phyloP scores from a whole-genome alignment of 2,113 vertebrate genomes.

The Chaenocephalus aceratus region DNA sequence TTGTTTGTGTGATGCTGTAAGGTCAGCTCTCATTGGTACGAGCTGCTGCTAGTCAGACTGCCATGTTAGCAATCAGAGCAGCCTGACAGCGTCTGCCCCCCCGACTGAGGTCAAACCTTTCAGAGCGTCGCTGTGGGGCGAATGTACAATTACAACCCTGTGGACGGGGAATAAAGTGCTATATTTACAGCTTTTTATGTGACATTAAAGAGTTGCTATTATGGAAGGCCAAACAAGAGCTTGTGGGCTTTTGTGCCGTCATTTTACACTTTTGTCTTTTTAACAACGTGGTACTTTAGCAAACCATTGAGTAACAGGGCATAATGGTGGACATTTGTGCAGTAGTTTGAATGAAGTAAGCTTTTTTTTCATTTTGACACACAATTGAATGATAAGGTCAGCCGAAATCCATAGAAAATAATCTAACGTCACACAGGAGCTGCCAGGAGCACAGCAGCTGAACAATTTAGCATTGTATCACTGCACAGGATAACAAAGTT shows the following conservation, averaged over 20 bases:
- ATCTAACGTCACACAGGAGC: not conserved
- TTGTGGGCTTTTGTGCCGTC: not conserved
- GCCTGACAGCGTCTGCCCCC: conserved; percentile 25
- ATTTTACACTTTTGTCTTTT: not conserved
- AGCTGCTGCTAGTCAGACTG: conserved; percentile 43
- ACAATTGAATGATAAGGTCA: not conserved
- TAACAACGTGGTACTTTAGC: not conserved
- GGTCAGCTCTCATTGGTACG: conserved; percentile 49
- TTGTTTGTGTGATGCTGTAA: conserved; percentile 32
- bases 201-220: conserved; percentile 6
- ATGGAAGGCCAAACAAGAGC: not conserved
- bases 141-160: conserved; percentile 43
- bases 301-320: not conserved
- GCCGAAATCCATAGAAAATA: not conserved
- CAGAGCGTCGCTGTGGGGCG: conserved; percentile 25
- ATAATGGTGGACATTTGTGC: not conserved
- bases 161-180: conserved; percentile 23
- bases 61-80: conserved; percentile 51
- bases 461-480: not conserved
- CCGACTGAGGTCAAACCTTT: conserved; percentile 53
- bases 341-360: not conserved
- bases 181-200: conserved; percentile 21
- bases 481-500: not conserved
- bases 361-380: not conserved
- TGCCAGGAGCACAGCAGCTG: not conserved